phyloP scores from a whole-genome alignment of 2,888 invertebrate species.

The Pyrrhosoma nymphula region DNA sequence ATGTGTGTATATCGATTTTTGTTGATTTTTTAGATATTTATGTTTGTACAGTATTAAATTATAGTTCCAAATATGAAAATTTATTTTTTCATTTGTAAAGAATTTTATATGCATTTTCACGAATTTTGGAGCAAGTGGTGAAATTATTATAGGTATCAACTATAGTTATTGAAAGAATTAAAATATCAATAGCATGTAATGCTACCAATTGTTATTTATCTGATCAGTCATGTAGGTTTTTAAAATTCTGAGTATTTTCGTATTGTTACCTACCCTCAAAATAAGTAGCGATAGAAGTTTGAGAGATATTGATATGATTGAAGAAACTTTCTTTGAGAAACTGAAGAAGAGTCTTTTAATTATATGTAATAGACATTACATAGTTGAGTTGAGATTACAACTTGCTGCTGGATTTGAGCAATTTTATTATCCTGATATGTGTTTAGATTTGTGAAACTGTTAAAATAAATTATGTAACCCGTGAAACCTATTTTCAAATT shows the following conservation, averaged over 20 bases:
- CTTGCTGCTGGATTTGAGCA: not conserved
- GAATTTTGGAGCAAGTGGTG: not conserved
- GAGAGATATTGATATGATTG: not conserved
- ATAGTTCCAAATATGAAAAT: slow-evolving; percentile 1
- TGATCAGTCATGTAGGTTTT: slow-evolving; percentile 3
- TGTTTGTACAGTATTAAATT: slow-evolving; percentile 18
- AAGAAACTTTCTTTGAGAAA: no score
- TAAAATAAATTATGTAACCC: not conserved
- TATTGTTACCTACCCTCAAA: not conserved
- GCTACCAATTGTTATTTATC: slow-evolving; percentile 35
- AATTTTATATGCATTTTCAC: slow-evolving; percentile 35
- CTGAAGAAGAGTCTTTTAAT: slow-evolving; percentile 10
- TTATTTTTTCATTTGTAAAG: slow-evolving; percentile 22
- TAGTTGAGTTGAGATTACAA: no score
- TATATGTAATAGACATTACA: not conserved
- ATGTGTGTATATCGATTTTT: not conserved
- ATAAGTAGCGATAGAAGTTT: not conserved
- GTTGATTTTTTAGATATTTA: slow-evolving; percentile 24
- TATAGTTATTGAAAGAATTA: not conserved
- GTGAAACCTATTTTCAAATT: not conserved
- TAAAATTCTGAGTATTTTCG: slow-evolving; percentile 1
- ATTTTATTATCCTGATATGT: not conserved
- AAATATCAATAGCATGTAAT: not conserved
- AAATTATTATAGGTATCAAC: not conserved
- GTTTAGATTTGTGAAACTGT: not conserved